phyloP scores from a whole-genome alignment of 2,113 vertebrate genomes.

The Procavia capensis region DNA sequence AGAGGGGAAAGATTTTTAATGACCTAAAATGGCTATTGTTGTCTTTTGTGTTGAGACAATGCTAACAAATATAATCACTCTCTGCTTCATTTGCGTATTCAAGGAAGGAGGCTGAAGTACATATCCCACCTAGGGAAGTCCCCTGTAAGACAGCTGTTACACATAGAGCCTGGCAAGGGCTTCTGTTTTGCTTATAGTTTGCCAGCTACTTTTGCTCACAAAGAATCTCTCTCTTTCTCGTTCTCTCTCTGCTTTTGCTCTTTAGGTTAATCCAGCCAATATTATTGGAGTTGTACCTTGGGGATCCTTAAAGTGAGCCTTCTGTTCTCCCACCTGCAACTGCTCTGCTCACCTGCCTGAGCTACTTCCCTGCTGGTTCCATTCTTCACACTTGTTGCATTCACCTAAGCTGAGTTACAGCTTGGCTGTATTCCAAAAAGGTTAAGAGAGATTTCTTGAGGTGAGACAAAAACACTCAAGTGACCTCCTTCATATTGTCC shows the following conservation, averaged over 20 bases:
- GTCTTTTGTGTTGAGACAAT: not conserved
- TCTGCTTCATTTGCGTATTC: not conserved
- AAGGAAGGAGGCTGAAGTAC: not conserved
- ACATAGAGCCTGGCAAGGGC: rapidly evolving
- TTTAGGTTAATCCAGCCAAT: not conserved
- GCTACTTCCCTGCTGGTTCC: too few relatives aligned
- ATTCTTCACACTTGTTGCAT: not conserved
- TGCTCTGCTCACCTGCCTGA: not conserved
- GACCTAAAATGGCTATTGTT: not conserved
- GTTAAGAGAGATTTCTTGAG: not conserved
- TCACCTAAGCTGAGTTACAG: not conserved
- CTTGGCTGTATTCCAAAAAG: not conserved
- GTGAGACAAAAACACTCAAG: rapidly evolving
- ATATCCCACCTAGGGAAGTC: rapidly evolving
- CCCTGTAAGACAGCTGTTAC: not conserved
- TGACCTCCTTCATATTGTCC: not conserved
- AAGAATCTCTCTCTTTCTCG: not conserved
- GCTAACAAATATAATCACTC: not conserved
- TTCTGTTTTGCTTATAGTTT: not conserved
- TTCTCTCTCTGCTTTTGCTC: not conserved
- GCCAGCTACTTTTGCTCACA: not conserved
- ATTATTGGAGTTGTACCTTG: not conserved
- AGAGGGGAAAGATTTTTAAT: not conserved
- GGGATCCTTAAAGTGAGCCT: not conserved
- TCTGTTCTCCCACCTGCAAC: rapidly evolving